These are phyloP conservation scores for Neodiprion fabricii DNA, from an alignment of 1,140 invertebrate species.

Conservation along the genomic window DNA sequence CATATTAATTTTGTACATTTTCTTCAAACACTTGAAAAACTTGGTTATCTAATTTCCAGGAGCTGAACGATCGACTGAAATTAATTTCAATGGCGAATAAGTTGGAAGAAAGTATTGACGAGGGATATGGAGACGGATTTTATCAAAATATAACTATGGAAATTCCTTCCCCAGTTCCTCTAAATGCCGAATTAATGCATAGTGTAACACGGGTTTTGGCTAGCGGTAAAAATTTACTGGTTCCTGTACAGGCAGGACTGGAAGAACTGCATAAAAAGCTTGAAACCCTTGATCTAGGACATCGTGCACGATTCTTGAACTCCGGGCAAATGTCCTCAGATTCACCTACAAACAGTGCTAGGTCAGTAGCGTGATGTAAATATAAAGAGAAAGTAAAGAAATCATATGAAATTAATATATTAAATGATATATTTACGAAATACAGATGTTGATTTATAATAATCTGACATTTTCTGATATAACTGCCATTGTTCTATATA, in stretches of 20 bases:
- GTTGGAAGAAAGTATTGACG: slow-evolving; percentile 48
- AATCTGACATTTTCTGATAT: too few relatives aligned
- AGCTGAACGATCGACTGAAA: slow-evolving; percentile 40
- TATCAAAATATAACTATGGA: slow-evolving; percentile 19
- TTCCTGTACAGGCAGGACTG: slow-evolving; percentile 44
- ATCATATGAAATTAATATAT: not conserved
- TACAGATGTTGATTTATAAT: not conserved
- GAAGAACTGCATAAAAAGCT: slow-evolving; percentile 33
- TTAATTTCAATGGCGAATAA: slow-evolving; percentile 28
- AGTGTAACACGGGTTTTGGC: slow-evolving; percentile 41
- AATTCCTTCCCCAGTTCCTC: slow-evolving; percentile 42
- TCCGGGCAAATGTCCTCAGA: slow-evolving; percentile 1
- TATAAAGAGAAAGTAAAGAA: not conserved
- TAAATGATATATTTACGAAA: slow-evolving; percentile 1
- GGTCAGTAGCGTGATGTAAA: slow-evolving; percentile 12
- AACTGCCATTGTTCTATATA: not conserved
- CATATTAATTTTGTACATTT: too few relatives aligned
- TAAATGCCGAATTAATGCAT: slow-evolving; percentile 46
- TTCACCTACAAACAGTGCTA: slow-evolving; percentile 13
- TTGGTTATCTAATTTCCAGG: slow-evolving; percentile 25
- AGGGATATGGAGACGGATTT: slow-evolving; percentile 46
- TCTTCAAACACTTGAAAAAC: too few relatives aligned
- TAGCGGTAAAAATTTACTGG: slow-evolving; percentile 45
- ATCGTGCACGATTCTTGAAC: not conserved
- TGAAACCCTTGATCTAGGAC: not conserved